Base-by-base conservation (phyloP, 2,888 invertebrate species). In the Caenorhabditis sinica region DNA sequence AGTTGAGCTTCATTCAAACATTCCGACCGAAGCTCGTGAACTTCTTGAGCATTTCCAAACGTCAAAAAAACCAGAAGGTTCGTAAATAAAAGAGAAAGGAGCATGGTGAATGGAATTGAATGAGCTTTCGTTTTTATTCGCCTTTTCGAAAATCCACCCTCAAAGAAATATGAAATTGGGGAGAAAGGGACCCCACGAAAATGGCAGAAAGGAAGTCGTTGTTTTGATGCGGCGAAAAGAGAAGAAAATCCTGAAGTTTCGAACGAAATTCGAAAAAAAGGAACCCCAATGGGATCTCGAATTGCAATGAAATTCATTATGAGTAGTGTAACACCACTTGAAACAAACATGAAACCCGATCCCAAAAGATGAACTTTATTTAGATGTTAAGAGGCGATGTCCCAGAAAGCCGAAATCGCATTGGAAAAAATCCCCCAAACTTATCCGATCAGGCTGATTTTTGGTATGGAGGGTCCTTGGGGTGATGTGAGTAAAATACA, bases 1-100 rank as follows among this genome's bases (percentile, higher is more conserved):
- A 87, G 58, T 30, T 85, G 76, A 13, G 83, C 85, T 60, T 87
- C 87, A 51, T 79, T 84, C 25, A 87, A 68, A 85, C 87, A 87
- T 25, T 82, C 87, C 15, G 71, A 58, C 2, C 63, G 43, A 0
- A 82, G 53, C 28, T 77, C 73, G 5, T 65, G 56, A 20, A 65
- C 49, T 15, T 83, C 79, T 17, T 68, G 25, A 5, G 40, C 11
- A 11, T 2, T 40, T 40, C 28, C 20, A 33, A 30, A 43, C n/a
- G 33, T 30, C 6, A 6, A 11, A 20, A 17, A 36, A 13, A 25
- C 30, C 45, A 77, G 49, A 30, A 69, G 69, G 40, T 23, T 13
- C 17, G 43, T 2, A 43, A 77, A 66, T 58, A 69, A 15, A 23
- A 61, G 60, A 43, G 63, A 49, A 63, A 36, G 28, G 20, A 60